These are phyloP conservation scores for Aspidapion aeneum DNA, from an alignment of 2,888 invertebrate genomes.

Conservation along the genomic window DNA sequence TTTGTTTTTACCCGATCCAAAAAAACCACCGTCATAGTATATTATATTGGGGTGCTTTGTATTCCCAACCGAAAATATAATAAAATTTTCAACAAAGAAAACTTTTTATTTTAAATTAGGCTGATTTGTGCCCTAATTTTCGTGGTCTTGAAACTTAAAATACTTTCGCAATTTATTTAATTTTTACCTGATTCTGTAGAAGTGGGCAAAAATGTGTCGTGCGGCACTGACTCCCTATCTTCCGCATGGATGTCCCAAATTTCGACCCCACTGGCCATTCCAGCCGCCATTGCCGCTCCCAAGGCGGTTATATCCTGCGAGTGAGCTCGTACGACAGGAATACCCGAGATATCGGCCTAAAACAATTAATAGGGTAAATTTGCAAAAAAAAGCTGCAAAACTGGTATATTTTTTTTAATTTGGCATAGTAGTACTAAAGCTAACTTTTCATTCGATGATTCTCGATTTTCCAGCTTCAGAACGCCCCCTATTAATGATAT, in stretches of 20 bases:
- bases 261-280: slow-evolving; percentile 61
- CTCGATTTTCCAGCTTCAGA: too few relatives aligned
- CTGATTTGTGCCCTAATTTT: too few relatives aligned
- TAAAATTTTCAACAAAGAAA: too few relatives aligned
- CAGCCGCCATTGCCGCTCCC: slow-evolving; percentile 92
- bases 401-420: too few relatives aligned
- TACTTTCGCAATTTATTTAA: too few relatives aligned
- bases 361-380: slow-evolving; percentile 22
- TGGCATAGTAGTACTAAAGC: too few relatives aligned
- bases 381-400: neutral
- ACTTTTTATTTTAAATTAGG: too few relatives aligned
- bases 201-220: slow-evolving; percentile 78
- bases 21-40: neutral
- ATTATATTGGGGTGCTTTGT: neutral
- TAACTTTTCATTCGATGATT: too few relatives aligned
- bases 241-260: slow-evolving; percentile 65
- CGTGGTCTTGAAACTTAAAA: too few relatives aligned
- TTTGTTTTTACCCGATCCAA: neutral
- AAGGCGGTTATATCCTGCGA: slow-evolving; percentile 88
- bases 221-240: slow-evolving; percentile 57
- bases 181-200: slow-evolving; percentile 72
- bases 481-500: too few relatives aligned
- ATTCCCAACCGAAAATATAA: neutral
- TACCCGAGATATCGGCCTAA: slow-evolving; percentile 83
- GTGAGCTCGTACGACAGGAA: slow-evolving; percentile 84